Evolutionary conservation across 2,113 vertebrate species (phyloP), one percentile per base, ranked within the genome.

Genomic region (Gymnogyps californianus): DNA sequence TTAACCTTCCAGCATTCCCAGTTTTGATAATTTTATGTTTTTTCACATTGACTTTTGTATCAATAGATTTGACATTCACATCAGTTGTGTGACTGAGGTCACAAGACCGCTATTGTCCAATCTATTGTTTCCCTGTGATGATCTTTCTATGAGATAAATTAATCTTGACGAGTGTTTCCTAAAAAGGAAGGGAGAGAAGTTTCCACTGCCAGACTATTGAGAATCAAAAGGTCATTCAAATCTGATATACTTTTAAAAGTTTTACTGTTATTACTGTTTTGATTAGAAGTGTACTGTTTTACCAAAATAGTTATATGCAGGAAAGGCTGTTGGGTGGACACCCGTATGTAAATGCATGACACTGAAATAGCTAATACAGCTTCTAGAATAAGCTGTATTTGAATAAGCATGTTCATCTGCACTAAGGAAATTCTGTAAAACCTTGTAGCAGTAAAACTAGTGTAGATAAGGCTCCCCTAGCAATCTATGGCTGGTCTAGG

Each of bases 211-310:
- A 29, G 29, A 72, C 82, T 87, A 93, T 76, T 94, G 79, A 95
- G 55, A 96, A 93, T 83, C 70, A 77, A 96, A 97, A 96, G 95
- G 95, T 96, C 95, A 86, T 93, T 94, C 34, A 87, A 83, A 91
- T 95, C 93, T 94, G 87, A 91, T 96, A 51, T 4, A 66, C 32
- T 95, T 96, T n/a, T 1, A 31, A 59, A 88, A 82, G 64, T 57
- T 89, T 87, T 72, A 44, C 64, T 59, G 38, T 87, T 90, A 34
- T 81, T 92, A 40, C 34, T 82, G n/a, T 64, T 94, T 58, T 71
- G 72, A 89, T 96, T 93, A 64, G 21, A 83, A 82, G 32, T 9
- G 9, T 66, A 74, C 58, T 80, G n/a, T 85, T 94, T 77, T 83
- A 93, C 86, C 67, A 95, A 82, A 95, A 95, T 67, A 96, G 72